phyloP scores from a whole-genome alignment of 2,888 invertebrate genomes.

The Volucella inflata region DNA sequence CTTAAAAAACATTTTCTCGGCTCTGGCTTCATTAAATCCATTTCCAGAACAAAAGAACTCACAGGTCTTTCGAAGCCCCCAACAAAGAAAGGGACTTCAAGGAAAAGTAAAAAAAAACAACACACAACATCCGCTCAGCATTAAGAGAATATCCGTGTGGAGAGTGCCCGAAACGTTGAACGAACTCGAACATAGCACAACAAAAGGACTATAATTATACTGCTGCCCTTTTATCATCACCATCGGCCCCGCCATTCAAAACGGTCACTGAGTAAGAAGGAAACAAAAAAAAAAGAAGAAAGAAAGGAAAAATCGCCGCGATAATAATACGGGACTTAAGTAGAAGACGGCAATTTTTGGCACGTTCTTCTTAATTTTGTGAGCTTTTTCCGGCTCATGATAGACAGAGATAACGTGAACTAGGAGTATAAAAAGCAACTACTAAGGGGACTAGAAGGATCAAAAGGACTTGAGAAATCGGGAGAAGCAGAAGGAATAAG shows the following conservation, averaged over 20 bases:
- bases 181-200: not conserved
- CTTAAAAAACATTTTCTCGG: no score
- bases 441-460: not conserved
- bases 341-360: conserved; percentile 2
- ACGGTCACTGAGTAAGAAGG: no score
- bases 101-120: not conserved
- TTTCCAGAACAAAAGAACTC: no score
- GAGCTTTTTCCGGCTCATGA: not conserved
- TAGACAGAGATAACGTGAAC: not conserved
- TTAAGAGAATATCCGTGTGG: not conserved
- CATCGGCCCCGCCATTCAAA: not conserved
- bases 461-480: not conserved
- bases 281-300: no score
- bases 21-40: no score
- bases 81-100: no score
- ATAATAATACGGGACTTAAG: not conserved
- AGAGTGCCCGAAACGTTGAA: not conserved
- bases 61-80: no score
- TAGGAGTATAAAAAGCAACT: not conserved
- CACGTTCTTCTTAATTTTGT: not conserved
- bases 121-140: not conserved
- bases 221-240: not conserved
- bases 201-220: not conserved
- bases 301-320: not conserved
- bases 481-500: not conserved